Evolutionary conservation across 2,888 invertebrate species (phyloP).

Genomic region (Cheilosia vernalis): DNA sequence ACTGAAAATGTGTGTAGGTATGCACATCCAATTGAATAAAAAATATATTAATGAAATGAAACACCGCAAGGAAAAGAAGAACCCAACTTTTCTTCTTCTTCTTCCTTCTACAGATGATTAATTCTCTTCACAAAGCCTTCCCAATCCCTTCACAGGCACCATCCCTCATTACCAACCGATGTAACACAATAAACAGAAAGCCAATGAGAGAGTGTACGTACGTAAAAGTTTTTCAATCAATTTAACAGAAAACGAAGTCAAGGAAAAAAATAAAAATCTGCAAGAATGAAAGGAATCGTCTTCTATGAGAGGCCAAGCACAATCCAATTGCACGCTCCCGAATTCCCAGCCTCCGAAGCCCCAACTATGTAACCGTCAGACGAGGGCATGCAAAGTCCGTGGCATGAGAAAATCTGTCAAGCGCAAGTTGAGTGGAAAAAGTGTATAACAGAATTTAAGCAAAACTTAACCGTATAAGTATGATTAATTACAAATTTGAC

Average conservation of each 20-base stretch:
- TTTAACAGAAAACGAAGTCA: conserved; percentile 58
- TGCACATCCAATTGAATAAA: conserved; percentile 28
- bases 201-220: conserved; percentile 68
- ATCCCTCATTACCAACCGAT: conserved; percentile 15
- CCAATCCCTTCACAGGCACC: background rate
- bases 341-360: too few species aligned
- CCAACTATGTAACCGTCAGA: background rate
- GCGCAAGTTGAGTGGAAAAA: conserved; percentile 56
- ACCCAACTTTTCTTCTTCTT: conserved; percentile 26
- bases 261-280: background rate
- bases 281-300: background rate
- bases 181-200: conserved; percentile 65
- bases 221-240: conserved; percentile 74
- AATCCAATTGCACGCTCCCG: too few species aligned
- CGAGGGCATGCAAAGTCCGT: conserved; percentile 36
- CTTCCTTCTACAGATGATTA: conserved; percentile 59
- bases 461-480: conserved; percentile 67
- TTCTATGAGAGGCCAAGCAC: too few species aligned
- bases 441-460: conserved; percentile 60
- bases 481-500: conserved; percentile 72
- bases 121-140: conserved; percentile 47
- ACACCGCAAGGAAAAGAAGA: conserved; percentile 13
- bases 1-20: conserved; percentile 27
- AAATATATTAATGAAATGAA: conserved; percentile 41
- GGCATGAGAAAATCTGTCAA: conserved; percentile 51